These are phyloP conservation scores for Rapana venosa DNA, from an alignment of 2,888 invertebrate genomes.

Conservation along the genomic window DNA sequence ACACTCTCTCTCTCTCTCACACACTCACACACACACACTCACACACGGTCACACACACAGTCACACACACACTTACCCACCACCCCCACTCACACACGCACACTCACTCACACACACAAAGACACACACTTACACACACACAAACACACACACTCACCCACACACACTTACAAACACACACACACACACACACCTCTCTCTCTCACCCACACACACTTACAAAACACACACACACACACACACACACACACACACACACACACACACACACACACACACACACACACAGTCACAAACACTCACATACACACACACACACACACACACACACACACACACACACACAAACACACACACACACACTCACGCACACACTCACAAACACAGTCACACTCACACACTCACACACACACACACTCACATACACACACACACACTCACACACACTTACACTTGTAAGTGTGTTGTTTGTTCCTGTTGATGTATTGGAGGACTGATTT, in stretches of 20 bases:
- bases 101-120: not conserved
- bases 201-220: too few species aligned
- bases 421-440: too few species aligned
- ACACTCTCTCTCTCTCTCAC: too few species aligned
- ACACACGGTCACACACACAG: not conserved
- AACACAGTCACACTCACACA: too few species aligned
- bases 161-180: not conserved
- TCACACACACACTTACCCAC: not conserved
- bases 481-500: too few species aligned
- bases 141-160: not conserved
- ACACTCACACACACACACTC: not conserved
- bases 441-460: too few species aligned
- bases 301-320: too few species aligned
- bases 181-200: conserved; percentile 12
- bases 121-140: not conserved
- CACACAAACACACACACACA: too few species aligned
- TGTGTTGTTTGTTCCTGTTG: too few species aligned
- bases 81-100: not conserved
- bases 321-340: too few species aligned
- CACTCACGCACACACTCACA: too few species aligned
- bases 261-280: not conserved
- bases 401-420: too few species aligned
- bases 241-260: conserved; percentile 9
- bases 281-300: not conserved
- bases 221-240: not conserved